These are phyloP conservation scores for Myocastor coypus DNA, from an alignment of 2,113 vertebrate species.

Conservation along the genomic window DNA sequence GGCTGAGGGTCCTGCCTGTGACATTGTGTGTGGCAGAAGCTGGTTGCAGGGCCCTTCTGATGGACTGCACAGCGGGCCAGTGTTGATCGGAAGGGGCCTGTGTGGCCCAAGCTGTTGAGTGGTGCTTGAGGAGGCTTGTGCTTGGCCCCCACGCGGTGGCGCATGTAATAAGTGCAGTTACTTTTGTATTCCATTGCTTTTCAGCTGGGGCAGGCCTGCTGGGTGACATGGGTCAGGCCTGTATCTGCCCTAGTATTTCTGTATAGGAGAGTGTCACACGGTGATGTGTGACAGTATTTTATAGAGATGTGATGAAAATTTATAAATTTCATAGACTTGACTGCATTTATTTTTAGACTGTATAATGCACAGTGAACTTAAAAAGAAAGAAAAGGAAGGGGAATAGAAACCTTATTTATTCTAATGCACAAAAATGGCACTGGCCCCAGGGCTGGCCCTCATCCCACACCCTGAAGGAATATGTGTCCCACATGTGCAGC, in stretches of 20 bases:
- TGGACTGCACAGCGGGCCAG: not conserved
- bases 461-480: not conserved
- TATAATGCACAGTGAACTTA: conserved; percentile 83
- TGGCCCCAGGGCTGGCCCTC: not conserved
- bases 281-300: conserved; percentile 78
- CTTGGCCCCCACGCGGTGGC: not conserved
- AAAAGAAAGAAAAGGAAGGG: conserved; percentile 20
- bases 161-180: conserved; percentile 70
- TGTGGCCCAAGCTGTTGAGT: not conserved
- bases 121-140: conserved; percentile 48
- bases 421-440: conserved; percentile 61
- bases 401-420: conserved; percentile 82
- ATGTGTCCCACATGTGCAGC: not conserved
- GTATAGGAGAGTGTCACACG: conserved; percentile 78
- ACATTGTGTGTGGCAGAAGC: not conserved
- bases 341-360: conserved; percentile 84
- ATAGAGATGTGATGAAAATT: conserved; percentile 78
- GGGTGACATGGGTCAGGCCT: conserved; percentile 40
- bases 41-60: not conserved
- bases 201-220: not conserved
- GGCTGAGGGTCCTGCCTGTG: not conserved
- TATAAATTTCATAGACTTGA: conserved; percentile 78
- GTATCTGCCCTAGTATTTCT: conserved; percentile 66
- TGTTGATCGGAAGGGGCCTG: not conserved
- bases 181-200: conserved; percentile 62